phyloP scores from a whole-genome alignment of 2,888 invertebrate species.

The Melinopterus prodromus region DNA sequence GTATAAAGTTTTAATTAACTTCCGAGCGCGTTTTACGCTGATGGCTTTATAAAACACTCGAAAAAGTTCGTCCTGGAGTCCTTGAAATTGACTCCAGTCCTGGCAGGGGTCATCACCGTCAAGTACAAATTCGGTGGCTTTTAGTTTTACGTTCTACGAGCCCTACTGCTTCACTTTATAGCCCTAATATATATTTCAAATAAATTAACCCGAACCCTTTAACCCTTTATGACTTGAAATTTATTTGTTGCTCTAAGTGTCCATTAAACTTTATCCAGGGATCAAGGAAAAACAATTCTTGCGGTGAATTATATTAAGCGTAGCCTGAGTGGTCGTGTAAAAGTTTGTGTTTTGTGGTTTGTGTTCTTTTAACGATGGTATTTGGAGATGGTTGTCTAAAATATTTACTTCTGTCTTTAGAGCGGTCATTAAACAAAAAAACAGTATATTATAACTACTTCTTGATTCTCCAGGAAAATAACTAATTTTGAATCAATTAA shows the following conservation, averaged over 20 bases:
- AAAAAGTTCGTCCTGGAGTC: neutral
- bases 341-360: too few species aligned
- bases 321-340: neutral
- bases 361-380: too few species aligned
- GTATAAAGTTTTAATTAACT: neutral
- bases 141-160: neutral
- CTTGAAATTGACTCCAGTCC: neutral
- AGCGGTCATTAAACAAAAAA: too few species aligned
- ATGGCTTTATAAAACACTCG: conserved; percentile 4
- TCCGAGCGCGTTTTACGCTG: neutral
- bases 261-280: neutral
- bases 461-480: too few species aligned
- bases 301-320: neutral
- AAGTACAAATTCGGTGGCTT: neutral
- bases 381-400: too few species aligned
- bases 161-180: neutral
- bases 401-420: too few species aligned
- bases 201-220: neutral
- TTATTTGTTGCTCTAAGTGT: neutral
- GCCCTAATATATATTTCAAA: neutral
- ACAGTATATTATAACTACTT: too few species aligned
- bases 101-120: neutral
- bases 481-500: too few species aligned
- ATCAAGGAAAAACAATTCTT: neutral
- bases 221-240: neutral